phyloP scores from a whole-genome alignment of 2,888 invertebrate genomes.

The Ochlodes sylvanus region DNA sequence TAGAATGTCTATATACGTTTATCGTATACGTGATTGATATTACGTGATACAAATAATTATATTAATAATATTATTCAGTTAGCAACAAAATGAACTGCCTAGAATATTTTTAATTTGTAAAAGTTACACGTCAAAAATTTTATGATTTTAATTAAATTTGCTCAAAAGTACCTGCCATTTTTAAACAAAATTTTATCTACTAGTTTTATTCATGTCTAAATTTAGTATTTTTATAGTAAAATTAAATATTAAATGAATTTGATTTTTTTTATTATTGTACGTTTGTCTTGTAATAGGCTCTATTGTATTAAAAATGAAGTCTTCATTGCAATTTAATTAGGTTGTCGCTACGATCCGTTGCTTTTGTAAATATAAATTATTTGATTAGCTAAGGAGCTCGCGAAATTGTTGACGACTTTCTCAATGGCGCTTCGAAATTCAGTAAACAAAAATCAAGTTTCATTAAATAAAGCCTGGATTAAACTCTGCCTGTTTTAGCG shows the following conservation, averaged over 20 bases:
- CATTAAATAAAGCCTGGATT: conserved; percentile 34
- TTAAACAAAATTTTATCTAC: too few relatives aligned
- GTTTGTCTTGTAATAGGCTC: background rate
- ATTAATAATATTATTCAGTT: too few relatives aligned
- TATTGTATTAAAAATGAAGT: background rate
- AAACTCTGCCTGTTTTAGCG: conserved; percentile 13
- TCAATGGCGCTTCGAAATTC: conserved; percentile 12
- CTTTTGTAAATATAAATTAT: conserved; percentile 4
- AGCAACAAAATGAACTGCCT: too few relatives aligned
- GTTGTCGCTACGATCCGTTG: conserved; percentile 5
- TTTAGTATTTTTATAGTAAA: too few relatives aligned
- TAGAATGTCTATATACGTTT: too few relatives aligned
- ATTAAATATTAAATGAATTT: background rate
- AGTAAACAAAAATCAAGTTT: conserved; percentile 35
- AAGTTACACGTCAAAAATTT: too few relatives aligned
- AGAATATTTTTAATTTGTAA: too few relatives aligned
- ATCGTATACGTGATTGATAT: too few relatives aligned
- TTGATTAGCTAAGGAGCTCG: conserved; percentile 11
- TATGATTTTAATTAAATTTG: too few relatives aligned
- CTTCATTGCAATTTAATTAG: conserved; percentile 12
- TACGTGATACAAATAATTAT: too few relatives aligned
- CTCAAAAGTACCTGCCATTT: too few relatives aligned
- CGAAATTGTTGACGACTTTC: conserved; percentile 15
- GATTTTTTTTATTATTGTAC: background rate
- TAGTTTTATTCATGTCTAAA: too few relatives aligned